Conservation (phyloP, 2,888 invertebrate genomes). For the Lepidonotus clava region DNA sequence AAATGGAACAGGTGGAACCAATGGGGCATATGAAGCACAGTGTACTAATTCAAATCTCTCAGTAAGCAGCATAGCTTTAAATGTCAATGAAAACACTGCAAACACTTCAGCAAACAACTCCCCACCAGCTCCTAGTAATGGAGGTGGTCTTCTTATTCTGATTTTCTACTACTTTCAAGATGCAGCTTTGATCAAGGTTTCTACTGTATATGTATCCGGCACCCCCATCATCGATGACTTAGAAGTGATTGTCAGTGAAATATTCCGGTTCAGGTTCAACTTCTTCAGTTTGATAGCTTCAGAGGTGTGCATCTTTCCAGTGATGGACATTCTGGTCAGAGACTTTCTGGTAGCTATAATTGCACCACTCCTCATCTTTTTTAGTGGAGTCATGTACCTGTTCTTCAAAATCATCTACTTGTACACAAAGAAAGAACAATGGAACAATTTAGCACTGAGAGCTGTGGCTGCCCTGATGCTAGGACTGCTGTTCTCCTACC, state of each 20-base stretch:
- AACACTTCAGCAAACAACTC: neutral
- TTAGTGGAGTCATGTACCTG: neutral
- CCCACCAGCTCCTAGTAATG: neutral
- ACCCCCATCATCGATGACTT: neutral
- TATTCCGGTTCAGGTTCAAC: constrained; percentile 38
- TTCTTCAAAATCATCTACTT: neutral
- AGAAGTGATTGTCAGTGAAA: neutral
- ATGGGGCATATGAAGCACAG: too few relatives aligned
- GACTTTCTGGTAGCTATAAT: neutral
- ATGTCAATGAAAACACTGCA: neutral
- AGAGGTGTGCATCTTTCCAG: constrained; percentile 21
- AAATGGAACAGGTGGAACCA: too few relatives aligned
- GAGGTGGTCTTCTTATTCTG: constrained; percentile 7
- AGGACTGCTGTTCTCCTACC: constrained; percentile 35
- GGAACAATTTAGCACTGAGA: neutral
- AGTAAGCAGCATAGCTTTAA: too few relatives aligned
- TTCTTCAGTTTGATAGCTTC: constrained; percentile 16
- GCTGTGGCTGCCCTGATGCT: constrained; percentile 24
- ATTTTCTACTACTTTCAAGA: constrained; percentile 50
- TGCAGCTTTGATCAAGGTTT: constrained; percentile 9
- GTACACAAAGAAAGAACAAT: neutral
- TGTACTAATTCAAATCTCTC: too few relatives aligned
- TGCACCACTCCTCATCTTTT: constrained; percentile 10
- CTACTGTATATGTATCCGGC: neutral
- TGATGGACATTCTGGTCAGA: neutral